phyloP scores from a whole-genome alignment of 2,888 invertebrate species.

The Beris morrisii region DNA sequence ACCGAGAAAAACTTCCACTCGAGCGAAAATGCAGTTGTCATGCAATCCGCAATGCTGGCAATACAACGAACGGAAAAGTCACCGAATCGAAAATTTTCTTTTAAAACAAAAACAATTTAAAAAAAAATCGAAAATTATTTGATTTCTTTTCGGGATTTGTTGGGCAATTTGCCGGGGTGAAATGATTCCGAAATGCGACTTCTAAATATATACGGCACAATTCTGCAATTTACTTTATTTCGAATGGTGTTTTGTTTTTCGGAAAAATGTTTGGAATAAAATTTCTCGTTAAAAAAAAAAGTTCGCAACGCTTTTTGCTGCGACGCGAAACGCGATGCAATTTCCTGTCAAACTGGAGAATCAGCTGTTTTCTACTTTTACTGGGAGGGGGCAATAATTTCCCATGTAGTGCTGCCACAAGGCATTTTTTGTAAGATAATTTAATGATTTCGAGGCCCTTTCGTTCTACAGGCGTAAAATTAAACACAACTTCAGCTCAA shows the following conservation, averaged over 20 bases:
- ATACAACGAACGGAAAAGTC: not conserved
- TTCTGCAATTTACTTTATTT: not conserved
- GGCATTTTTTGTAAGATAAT: not conserved
- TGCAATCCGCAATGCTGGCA: conserved; percentile 11
- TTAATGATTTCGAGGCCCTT: not conserved
- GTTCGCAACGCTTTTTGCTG: conserved; percentile 14
- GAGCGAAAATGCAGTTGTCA: conserved; percentile 7
- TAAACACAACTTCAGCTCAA: no score
- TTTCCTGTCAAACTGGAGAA: conserved; percentile 10
- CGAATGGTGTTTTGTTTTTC: not conserved
- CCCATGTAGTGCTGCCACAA: not conserved
- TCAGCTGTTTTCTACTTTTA: conserved; percentile 20
- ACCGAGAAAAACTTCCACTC: not conserved
- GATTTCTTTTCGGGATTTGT: not conserved
- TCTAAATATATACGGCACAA: conserved; percentile 1
- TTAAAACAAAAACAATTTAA: not conserved
- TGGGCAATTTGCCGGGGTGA: not conserved
- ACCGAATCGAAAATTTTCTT: not conserved
- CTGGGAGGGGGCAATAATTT: conserved; percentile 1
- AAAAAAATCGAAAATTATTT: not conserved
- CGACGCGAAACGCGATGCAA: not conserved
- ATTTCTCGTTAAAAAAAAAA: conserved; percentile 12
- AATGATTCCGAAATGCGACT: no score
- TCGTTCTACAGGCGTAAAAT: not conserved
- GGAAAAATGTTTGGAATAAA: conserved; percentile 17